Percentiles rank a stretch among this genome's conserved stretches.
Evolutionary conservation across 2,113 vertebrate species (phyloP).

Genomic region (Chionodraco myersi): DNA sequence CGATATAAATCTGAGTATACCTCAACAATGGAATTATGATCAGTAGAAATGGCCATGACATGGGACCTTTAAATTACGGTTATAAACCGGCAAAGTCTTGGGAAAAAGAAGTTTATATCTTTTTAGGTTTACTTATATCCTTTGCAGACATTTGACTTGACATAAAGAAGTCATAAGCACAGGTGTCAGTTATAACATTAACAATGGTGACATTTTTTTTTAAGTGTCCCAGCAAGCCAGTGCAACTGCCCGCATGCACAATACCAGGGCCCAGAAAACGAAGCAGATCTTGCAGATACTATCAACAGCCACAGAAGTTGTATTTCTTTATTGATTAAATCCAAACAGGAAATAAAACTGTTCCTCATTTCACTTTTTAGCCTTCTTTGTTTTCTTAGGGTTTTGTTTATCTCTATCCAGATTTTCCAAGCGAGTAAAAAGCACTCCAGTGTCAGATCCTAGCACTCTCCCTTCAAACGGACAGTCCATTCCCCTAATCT

Average conservation of each 20-base stretch:
- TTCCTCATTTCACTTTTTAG: constrained; percentile 11
- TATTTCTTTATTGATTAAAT: not conserved
- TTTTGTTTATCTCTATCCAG: constrained; percentile 42
- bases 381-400: constrained; percentile 61
- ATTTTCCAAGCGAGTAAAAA: constrained; percentile 89
- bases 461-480: constrained; percentile 90
- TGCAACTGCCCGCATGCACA: not conserved
- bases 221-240: not conserved
- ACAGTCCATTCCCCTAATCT: constrained; percentile 78
- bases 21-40: too few species aligned
- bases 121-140: not conserved
- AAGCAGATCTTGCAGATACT: not conserved
- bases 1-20: too few species aligned
- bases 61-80: too few species aligned
- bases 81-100: too few species aligned
- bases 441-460: constrained; percentile 87
- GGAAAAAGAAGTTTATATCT: too few species aligned
- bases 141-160: not conserved
- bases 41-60: too few species aligned
- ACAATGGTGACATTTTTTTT: not conserved
- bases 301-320: not conserved
- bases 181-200: not conserved
- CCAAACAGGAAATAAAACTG: not conserved
- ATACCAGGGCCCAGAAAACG: not conserved
- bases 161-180: not conserved